Conservation (phyloP, 2,888 invertebrate genomes). For the Thymelicus sylvestris region DNA sequence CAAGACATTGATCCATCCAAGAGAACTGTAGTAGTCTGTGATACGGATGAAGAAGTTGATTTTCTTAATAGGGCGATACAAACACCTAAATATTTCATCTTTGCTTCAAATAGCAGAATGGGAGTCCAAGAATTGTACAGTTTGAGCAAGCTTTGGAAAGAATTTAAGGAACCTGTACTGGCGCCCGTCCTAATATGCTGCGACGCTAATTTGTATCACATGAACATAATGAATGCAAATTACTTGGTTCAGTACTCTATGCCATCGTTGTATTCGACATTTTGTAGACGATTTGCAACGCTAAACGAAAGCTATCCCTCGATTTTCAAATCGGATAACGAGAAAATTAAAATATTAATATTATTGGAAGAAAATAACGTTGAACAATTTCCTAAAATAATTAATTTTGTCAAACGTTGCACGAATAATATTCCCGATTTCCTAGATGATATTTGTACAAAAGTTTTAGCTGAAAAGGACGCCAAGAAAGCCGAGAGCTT, state of each 20-base stretch:
- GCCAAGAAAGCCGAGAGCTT: conserved; percentile 66
- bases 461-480: conserved; percentile 68
- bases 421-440: conserved; percentile 63
- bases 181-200: conserved; percentile 87
- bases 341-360: conserved; percentile 74
- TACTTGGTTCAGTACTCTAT: conserved; percentile 90
- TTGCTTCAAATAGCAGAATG: conserved; percentile 65
- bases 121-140: conserved; percentile 69
- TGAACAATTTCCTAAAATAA: conserved; percentile 85
- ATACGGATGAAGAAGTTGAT: conserved; percentile 82
- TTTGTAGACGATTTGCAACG: conserved; percentile 88
- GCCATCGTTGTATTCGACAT: conserved; percentile 86
- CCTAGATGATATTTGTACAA: conserved; percentile 60
- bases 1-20: conserved; percentile 68
- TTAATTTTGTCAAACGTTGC: conserved; percentile 84
- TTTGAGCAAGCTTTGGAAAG: conserved; percentile 66
- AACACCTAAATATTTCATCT: conserved; percentile 54
- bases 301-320: conserved; percentile 86
- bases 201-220: conserved; percentile 86
- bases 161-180: conserved; percentile 65
- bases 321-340: conserved; percentile 58
- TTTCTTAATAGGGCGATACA: conserved; percentile 58
- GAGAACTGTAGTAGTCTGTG: conserved; percentile 87
- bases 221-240: conserved; percentile 87
- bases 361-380: conserved; percentile 85